Evolutionary conservation across 2,888 invertebrate species (phyloP).

Genomic region (Andrena fulva): DNA sequence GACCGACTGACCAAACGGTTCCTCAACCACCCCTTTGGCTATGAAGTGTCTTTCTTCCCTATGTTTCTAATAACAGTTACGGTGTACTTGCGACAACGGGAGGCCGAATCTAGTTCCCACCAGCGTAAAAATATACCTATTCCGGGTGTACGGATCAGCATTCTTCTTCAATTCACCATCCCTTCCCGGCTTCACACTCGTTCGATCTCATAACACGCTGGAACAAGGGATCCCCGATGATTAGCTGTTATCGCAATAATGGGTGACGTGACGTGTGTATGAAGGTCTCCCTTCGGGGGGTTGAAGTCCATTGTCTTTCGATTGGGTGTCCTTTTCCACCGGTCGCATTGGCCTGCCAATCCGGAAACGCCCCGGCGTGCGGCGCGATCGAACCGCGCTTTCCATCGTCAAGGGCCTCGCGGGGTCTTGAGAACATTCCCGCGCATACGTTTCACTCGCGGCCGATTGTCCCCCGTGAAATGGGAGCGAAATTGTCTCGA

Average conservation of each 20-base stretch:
- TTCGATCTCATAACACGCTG: conserved; percentile 44
- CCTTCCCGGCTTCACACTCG: conserved; percentile 39
- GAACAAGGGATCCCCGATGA: conserved; percentile 69
- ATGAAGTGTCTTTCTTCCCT: conserved; percentile 1
- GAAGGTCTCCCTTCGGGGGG: conserved; percentile 56
- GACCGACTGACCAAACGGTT: conserved; percentile 65
- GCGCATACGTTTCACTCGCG: conserved; percentile 12
- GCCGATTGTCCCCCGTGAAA: conserved; percentile 10
- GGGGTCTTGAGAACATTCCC: conserved; percentile 33
- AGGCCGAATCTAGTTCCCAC: neutral
- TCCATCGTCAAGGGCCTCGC: conserved; percentile 24
- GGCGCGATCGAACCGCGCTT: conserved; percentile 28
- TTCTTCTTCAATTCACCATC: neutral
- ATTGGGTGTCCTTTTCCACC: conserved; percentile 65
- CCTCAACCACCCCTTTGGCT: conserved; percentile 7
- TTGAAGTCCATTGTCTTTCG: conserved; percentile 69
- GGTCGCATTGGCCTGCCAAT: conserved; percentile 52
- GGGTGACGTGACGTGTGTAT: conserved; percentile 72
- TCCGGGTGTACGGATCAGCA: neutral
- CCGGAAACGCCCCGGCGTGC: conserved; percentile 18
- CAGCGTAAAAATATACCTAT: neutral
- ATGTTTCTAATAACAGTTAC: too few relatives aligned
- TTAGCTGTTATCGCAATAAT: conserved; percentile 79
- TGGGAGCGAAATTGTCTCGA: conserved; percentile 6
- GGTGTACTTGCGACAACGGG: too few relatives aligned